Conservation (phyloP, 2,113 vertebrate genomes). For the Prolemur simus region DNA sequence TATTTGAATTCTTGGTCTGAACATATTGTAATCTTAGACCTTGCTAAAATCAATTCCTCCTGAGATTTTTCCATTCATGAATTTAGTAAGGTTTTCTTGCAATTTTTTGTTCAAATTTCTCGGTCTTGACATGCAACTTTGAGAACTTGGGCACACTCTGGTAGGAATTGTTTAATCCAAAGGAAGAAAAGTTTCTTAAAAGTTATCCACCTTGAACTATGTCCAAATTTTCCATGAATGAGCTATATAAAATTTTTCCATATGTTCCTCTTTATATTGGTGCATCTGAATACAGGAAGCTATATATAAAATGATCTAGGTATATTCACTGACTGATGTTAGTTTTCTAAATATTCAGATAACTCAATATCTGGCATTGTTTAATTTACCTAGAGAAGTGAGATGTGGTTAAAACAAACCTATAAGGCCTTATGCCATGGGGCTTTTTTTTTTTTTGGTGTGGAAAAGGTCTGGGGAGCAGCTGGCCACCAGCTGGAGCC, state of each 20-base stretch:
- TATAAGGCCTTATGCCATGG: not conserved
- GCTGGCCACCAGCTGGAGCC: conserved; percentile 72
- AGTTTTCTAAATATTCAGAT: conserved; percentile 47
- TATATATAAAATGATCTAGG: conserved; percentile 39
- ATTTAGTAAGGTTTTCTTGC: not conserved
- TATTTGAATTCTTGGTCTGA: conserved; percentile 48
- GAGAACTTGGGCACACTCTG: conserved; percentile 21
- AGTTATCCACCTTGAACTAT: conserved; percentile 56
- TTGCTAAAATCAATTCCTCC: conserved; percentile 16
- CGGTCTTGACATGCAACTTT: not conserved
- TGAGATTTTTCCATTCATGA: not conserved
- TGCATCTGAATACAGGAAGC: not conserved
- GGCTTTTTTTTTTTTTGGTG: not conserved
- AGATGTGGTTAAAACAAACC: conserved; percentile 46
- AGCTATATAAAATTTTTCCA: conserved; percentile 54
- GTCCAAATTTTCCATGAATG: conserved; percentile 44
- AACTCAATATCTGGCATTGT: conserved; percentile 34
- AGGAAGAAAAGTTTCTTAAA: conserved; percentile 52
- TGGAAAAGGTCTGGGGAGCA: conserved; percentile 64
- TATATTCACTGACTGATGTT: conserved; percentile 38
- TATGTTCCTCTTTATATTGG: conserved; percentile 34
- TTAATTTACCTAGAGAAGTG: conserved; percentile 49
- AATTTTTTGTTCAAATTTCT: conserved; percentile 34
- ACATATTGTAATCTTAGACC: conserved; percentile 17
- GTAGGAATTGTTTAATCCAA: conserved; percentile 35